phyloP scores from a whole-genome alignment of 1,140 invertebrate species.

The Maniola jurtina region DNA sequence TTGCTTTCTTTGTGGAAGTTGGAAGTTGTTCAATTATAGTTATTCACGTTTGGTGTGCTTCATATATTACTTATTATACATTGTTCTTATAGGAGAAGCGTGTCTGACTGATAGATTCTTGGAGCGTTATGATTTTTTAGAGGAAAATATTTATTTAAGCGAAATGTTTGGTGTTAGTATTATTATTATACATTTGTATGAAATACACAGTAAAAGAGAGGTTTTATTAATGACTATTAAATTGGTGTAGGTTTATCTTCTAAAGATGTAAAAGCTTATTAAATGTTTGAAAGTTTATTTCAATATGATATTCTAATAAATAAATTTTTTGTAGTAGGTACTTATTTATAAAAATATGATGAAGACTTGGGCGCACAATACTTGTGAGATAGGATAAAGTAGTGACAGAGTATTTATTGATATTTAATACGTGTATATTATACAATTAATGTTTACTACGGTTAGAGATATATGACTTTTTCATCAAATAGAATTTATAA shows the following conservation, averaged over 20 bases:
- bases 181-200: slow-evolving; percentile 23
- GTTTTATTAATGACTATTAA: slow-evolving; percentile 17
- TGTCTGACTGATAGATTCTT: slow-evolving; percentile 50
- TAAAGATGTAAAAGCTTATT: slow-evolving; percentile 34
- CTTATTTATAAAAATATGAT: slow-evolving; percentile 53
- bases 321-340: slow-evolving; percentile 53
- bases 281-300: slow-evolving; percentile 27
- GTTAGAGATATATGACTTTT: slow-evolving; percentile 25
- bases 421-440: slow-evolving; percentile 38
- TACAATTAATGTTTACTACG: slow-evolving; percentile 35
- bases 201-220: slow-evolving; percentile 15
- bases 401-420: slow-evolving; percentile 51
- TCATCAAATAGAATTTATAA: background rate
- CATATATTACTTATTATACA: slow-evolving; percentile 27
- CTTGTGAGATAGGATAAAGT: slow-evolving; percentile 65
- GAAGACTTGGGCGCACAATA: slow-evolving; percentile 73
- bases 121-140: slow-evolving; percentile 17
- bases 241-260: slow-evolving; percentile 26
- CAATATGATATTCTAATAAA: slow-evolving; percentile 30
- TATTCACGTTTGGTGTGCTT: slow-evolving; percentile 33
- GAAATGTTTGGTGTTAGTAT: slow-evolving; percentile 10
- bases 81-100: slow-evolving; percentile 30
- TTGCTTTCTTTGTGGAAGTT: slow-evolving; percentile 22
- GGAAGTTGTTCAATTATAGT: slow-evolving; percentile 24
- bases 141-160: background rate